Evolutionary conservation across 2,797 vertebrate species (phyloP), one percentile per base, ranked within the genome.

Genomic region (Acipenser transmontanus): DNA sequence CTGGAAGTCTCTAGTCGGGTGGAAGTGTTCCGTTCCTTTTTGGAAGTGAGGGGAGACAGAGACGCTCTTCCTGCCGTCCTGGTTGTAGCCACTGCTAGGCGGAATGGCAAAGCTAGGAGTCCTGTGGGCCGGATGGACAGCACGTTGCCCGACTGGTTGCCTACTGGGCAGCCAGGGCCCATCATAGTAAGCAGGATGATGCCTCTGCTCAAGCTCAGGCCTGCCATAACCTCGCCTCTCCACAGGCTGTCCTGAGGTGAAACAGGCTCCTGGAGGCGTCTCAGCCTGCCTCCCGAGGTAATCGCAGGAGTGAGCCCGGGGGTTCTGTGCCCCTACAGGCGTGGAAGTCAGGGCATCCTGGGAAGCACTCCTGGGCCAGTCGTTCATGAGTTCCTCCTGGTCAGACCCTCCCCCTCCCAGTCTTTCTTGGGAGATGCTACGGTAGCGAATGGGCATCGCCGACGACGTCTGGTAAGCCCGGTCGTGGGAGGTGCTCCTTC

Each of bases 301-400:
- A 87, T 98, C 96, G 72, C 93, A 98, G 0, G 96, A 98, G 9
- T 74, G 85, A 7, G 95, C 91, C 64, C 94, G 87, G 0, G 91
- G 88, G 72, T 90, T 92, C 52, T 79, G 73, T 10, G 84, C 74
- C 47, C 88, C 87, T 17, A 82, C 10, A 0, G 90, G 75, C 7
- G 82, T 77, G 0, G 84, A 90, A 1, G 88, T 88, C 11, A 99
- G 77, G 0, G 93, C 85, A 62, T 97, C 95, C 70, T 99, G 96
- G 0, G 97, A 99, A 9, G 89, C 91, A n/a, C 96, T 98, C 59
- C 97, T 87, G 12, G 92, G 89, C 90, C 96, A 99, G 49, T 92
- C 90, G 70, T 87, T 90, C 74, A 80, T 74, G 2, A 87, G 71
- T 54, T 82, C 59, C 0, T 82, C 78, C 66, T 87, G 74, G 52